Conservation (phyloP, 1,140 invertebrate species). For the Manduca sexta region DNA sequence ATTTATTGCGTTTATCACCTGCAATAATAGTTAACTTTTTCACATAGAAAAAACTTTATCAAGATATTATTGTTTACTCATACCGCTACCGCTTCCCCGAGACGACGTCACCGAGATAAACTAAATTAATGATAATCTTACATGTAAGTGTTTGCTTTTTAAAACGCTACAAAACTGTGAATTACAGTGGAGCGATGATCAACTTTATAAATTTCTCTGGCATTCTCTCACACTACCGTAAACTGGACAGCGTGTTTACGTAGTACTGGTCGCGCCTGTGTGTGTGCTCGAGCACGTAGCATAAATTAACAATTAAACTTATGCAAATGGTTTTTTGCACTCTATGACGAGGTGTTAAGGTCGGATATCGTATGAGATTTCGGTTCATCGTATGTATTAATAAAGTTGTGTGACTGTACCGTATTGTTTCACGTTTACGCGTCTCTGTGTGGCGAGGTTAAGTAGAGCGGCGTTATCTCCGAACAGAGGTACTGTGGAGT, state of each 20-base stretch:
- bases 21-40: too few relatives aligned
- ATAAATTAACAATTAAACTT: slow-evolving; percentile 24
- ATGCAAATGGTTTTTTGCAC: slow-evolving; percentile 5
- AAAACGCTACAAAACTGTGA: slow-evolving; percentile 61
- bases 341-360: slow-evolving; percentile 11
- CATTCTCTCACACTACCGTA: slow-evolving; percentile 56
- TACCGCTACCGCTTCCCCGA: too few relatives aligned
- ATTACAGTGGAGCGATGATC: slow-evolving; percentile 53
- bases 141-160: slow-evolving; percentile 50
- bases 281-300: slow-evolving; percentile 50
- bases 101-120: slow-evolving; percentile 14
- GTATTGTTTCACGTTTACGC: slow-evolving; percentile 72
- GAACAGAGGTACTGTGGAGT: slow-evolving; percentile 66
- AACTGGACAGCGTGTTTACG: slow-evolving; percentile 22
- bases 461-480: slow-evolving; percentile 71
- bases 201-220: slow-evolving; percentile 66
- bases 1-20: too few relatives aligned
- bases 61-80: too few relatives aligned
- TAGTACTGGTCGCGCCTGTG: slow-evolving; percentile 32
- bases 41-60: too few relatives aligned
- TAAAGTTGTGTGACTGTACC: slow-evolving; percentile 60
- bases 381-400: slow-evolving; percentile 20
- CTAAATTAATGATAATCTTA: slow-evolving; percentile 49
- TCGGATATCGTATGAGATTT: slow-evolving; percentile 16
- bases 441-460: slow-evolving; percentile 69